These are phyloP conservation scores for Ellobius talpinus DNA, from an alignment of 2,113 vertebrate species.

Conservation along the genomic window DNA sequence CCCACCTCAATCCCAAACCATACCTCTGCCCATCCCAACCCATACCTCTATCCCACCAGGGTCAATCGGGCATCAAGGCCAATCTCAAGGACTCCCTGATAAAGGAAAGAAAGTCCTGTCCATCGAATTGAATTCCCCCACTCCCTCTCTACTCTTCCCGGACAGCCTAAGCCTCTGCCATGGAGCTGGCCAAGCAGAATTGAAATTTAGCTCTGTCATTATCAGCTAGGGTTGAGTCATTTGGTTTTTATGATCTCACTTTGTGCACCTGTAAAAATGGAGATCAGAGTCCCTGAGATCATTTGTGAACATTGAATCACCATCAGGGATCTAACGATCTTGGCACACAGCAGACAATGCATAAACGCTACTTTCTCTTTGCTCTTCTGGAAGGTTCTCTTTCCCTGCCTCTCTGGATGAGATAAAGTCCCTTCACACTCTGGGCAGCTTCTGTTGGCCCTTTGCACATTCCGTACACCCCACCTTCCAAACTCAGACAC, in stretches of 20 bases:
- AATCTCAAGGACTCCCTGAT: not conserved
- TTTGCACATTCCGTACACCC: not conserved
- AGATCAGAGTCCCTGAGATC: not conserved
- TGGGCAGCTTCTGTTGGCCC: not conserved
- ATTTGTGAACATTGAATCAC: not conserved
- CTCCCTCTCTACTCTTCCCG: too few species aligned
- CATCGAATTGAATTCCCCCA: rapidly evolving
- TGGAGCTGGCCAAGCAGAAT: not conserved
- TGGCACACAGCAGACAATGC: not conserved
- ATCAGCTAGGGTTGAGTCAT: not conserved
- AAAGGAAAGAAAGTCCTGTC: not conserved
- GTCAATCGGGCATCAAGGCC: not conserved
- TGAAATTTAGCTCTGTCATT: not conserved
- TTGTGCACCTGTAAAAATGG: not conserved
- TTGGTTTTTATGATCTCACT: not conserved
- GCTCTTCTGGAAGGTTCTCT: not conserved
- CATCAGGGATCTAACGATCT: not conserved
- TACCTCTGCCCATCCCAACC: not conserved
- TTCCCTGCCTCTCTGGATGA: not conserved
- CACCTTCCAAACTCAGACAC: not conserved
- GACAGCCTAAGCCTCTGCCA: not conserved
- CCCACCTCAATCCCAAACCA: too few species aligned
- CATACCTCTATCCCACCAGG: not conserved
- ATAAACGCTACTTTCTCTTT: not conserved
- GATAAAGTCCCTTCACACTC: too few species aligned